A percentile compares a stretch with the other conserved stretches of the same genome.
Conservation (phyloP, 2,797 vertebrate species). For the Prionace glauca region DNA sequence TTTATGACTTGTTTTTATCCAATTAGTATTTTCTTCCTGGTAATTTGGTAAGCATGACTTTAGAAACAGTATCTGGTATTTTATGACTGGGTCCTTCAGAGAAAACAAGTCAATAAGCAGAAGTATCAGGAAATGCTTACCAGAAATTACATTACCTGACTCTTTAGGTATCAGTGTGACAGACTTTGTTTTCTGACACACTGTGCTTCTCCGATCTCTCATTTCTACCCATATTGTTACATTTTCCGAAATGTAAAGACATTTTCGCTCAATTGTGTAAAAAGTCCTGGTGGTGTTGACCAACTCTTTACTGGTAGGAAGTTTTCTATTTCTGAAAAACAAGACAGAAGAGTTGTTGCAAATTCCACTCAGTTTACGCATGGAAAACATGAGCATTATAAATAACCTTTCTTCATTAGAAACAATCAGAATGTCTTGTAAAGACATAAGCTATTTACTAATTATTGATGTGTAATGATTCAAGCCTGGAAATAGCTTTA, state of each 20-base stretch:
- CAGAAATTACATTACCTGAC: constrained; percentile 11
- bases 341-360: background rate
- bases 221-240: background rate
- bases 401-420: background rate
- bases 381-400: background rate
- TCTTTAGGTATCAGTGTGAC: background rate
- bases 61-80: background rate
- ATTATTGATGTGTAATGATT: background rate
- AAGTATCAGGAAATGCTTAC: background rate
- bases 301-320: accelerated
- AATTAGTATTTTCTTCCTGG: background rate
- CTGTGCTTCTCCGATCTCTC: background rate
- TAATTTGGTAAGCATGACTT: no score
- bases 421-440: background rate
- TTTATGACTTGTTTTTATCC: background rate
- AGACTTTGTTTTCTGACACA: background rate
- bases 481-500: background rate
- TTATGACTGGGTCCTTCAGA: background rate
- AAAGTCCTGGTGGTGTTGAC: background rate
- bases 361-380: background rate
- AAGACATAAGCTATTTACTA: background rate
- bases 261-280: background rate
- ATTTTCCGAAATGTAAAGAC: background rate
- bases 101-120: background rate
- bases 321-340: background rate